Conservation (phyloP, 2,797 vertebrate species). For the Tolypeutes matacus region DNA sequence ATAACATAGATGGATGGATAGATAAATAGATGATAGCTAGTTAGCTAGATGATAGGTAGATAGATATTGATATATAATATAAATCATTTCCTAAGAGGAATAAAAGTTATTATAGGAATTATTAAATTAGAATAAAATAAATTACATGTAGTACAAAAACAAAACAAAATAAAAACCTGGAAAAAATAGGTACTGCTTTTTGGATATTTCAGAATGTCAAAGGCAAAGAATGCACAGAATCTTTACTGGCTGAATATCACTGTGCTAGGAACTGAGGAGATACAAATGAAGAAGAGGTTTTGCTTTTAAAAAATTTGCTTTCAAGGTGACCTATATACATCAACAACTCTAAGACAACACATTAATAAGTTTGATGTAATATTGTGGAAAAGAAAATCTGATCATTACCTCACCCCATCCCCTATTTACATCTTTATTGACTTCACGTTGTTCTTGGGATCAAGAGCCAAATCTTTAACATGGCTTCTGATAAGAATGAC, state of each 20-base stretch:
- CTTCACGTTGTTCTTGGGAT: neutral
- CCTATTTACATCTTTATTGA: neutral
- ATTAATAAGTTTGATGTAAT: neutral
- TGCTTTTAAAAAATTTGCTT: neutral
- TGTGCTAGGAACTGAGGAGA: neutral
- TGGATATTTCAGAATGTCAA: conserved; percentile 30
- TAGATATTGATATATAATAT: neutral
- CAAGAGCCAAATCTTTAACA: neutral
- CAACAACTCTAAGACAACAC: neutral
- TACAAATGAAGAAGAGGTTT: neutral
- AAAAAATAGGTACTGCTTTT: neutral
- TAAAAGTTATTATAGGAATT: neutral
- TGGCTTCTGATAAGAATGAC: neutral
- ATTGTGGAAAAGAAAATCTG: conserved; percentile 3
- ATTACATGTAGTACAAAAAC: neutral
- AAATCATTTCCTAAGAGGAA: neutral
- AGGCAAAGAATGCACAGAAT: no score
- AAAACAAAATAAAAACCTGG: neutral
- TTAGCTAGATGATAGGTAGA: neutral
- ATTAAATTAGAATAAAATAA: conserved; percentile 23
- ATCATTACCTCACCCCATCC: neutral
- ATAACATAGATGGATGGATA: no score
- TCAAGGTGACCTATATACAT: neutral
- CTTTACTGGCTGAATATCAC: no score
- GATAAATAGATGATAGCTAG: no score